A percentile compares a stretch with the other conserved stretches of the same genome.
These are phyloP conservation scores for Coelogynopora nodosa DNA, from an alignment of 2,888 invertebrate species.

Conservation along the genomic window DNA sequence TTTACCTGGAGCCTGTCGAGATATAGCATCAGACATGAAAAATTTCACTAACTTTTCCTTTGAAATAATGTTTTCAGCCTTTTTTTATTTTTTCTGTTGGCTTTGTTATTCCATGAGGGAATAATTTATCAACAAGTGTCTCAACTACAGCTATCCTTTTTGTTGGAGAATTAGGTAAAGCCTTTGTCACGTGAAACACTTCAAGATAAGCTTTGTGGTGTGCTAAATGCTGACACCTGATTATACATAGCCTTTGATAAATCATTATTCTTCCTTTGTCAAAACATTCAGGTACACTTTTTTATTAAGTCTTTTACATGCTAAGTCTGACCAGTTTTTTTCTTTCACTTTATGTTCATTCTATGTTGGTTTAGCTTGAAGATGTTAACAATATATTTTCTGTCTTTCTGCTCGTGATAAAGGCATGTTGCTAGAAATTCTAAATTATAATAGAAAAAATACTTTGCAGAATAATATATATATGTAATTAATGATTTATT, in stretches of 20 bases:
- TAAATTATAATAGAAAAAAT: neutral
- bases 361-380: neutral
- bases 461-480: neutral
- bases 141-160: neutral
- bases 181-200: neutral
- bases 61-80: neutral
- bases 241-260: neutral
- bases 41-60: neutral
- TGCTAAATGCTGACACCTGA: neutral
- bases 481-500: neutral
- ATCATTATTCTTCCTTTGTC: neutral
- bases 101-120: neutral
- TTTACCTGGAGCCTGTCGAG: neutral
- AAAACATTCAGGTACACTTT: neutral
- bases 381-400: neutral
- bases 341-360: neutral
- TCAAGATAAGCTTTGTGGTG: neutral
- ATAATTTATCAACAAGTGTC: neutral
- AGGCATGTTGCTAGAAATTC: neutral
- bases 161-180: neutral
- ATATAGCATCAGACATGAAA: neutral
- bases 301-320: neutral
- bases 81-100: neutral
- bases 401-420: neutral
- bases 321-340: neutral